Conservation (phyloP, 2,888 invertebrate genomes). For the Hetaerina titia region DNA sequence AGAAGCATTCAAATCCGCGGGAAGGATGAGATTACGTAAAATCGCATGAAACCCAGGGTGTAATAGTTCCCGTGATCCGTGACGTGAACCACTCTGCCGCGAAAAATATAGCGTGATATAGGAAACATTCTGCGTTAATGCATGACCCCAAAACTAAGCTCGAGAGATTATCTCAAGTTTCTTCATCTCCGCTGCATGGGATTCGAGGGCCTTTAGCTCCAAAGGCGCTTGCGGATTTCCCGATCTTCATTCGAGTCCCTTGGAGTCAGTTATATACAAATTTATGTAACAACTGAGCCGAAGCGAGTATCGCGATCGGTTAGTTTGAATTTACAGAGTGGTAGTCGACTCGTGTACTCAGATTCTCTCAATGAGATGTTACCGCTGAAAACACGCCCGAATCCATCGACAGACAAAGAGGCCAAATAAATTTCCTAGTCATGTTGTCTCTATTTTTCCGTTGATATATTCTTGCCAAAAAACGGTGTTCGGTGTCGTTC, state of each 20-base stretch:
- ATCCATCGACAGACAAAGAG: background rate
- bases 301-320: background rate
- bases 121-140: too few relatives aligned
- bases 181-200: too few relatives aligned
- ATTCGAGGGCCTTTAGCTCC: too few relatives aligned
- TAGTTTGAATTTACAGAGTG: background rate
- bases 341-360: background rate
- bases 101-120: too few relatives aligned
- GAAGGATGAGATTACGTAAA: background rate
- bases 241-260: too few relatives aligned
- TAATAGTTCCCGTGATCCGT: background rate
- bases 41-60: background rate
- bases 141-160: too few relatives aligned
- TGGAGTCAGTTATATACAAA: background rate
- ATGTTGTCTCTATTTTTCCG: background rate
- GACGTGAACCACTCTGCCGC: background rate
- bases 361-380: background rate
- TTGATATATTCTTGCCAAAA: background rate
- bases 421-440: background rate
- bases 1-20: background rate
- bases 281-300: background rate
- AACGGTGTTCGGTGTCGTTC: background rate
- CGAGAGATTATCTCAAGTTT: too few relatives aligned
- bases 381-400: background rate
- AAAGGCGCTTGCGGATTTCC: too few relatives aligned